A percentile compares a stretch with the other conserved stretches of the same genome.
These are phyloP conservation scores for Parnassius apollo DNA, from an alignment of 2,888 invertebrate genomes.

Conservation along the genomic window DNA sequence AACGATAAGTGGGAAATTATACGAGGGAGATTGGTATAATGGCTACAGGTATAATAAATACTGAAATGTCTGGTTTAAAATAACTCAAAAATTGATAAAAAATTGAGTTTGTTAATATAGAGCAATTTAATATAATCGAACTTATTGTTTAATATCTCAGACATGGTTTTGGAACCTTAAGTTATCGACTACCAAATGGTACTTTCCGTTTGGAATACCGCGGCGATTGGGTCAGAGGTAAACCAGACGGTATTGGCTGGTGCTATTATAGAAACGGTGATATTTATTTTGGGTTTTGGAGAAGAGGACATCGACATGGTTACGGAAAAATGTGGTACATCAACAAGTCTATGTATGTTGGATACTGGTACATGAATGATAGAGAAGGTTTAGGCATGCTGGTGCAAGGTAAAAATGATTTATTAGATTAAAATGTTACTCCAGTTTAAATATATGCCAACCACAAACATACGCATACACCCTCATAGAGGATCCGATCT, in stretches of 20 bases:
- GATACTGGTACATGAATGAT: conserved; percentile 77
- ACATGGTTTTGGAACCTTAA: conserved; percentile 82
- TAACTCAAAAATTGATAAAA: background rate
- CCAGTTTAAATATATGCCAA: too few relatives aligned
- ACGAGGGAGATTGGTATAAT: conserved; percentile 83
- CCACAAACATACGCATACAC: too few relatives aligned
- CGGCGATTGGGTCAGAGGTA: conserved; percentile 82
- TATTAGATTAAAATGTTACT: background rate
- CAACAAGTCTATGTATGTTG: conserved; percentile 82
- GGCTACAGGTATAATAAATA: conserved; percentile 60
- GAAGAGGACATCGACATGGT: conserved; percentile 73
- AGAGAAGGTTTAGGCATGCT: conserved; percentile 79
- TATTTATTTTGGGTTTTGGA: conserved; percentile 82
- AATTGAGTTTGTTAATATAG: background rate
- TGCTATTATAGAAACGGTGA: conserved; percentile 79
- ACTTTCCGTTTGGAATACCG: conserved; percentile 74
- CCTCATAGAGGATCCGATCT: too few relatives aligned
- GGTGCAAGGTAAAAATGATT: conserved; percentile 60
- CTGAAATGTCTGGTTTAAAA: too few relatives aligned
- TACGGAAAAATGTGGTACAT: conserved; percentile 83
- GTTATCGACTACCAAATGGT: conserved; percentile 58
- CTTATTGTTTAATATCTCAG: conserved; percentile 36
- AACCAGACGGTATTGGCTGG: conserved; percentile 80
- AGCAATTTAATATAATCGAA: background rate
- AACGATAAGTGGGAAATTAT: conserved; percentile 73